Evolutionary conservation across 2,888 invertebrate genomes (phyloP).

Genomic region (Zygothrica quintamaculata): DNA sequence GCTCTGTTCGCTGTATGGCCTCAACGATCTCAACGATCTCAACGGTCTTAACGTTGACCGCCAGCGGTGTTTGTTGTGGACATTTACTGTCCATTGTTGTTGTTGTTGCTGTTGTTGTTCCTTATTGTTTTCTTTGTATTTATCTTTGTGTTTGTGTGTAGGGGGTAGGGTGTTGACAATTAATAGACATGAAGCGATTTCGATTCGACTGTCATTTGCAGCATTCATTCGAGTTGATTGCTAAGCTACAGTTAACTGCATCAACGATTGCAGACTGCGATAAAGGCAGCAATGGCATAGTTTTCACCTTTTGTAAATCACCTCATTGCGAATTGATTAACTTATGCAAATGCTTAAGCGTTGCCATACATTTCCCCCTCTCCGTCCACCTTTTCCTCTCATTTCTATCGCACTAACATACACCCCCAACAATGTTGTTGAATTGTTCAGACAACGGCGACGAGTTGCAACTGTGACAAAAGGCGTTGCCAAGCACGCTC

Average conservation of each 20-base stretch:
- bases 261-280: slow-evolving; percentile 52
- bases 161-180: slow-evolving; percentile 53
- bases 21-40: slow-evolving; percentile 32
- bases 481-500: slow-evolving; percentile 78
- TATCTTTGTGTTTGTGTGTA: slow-evolving; percentile 8
- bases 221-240: slow-evolving; percentile 58
- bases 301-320: slow-evolving; percentile 71
- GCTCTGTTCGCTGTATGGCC: no score
- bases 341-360: slow-evolving; percentile 79
- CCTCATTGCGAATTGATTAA: slow-evolving; percentile 81
- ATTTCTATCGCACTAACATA: slow-evolving; percentile 18
- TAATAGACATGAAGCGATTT: slow-evolving; percentile 60
- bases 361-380: slow-evolving; percentile 48
- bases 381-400: slow-evolving; percentile 1
- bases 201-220: slow-evolving; percentile 36
- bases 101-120: slow-evolving; percentile 24
- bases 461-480: slow-evolving; percentile 71
- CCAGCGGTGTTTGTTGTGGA: slow-evolving; percentile 45
- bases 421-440: slow-evolving; percentile 36
- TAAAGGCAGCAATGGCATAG: slow-evolving; percentile 48
- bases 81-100: slow-evolving; percentile 23
- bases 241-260: slow-evolving; percentile 64
- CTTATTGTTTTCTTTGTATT: slow-evolving; percentile 6
- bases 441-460: slow-evolving; percentile 17
- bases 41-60: slow-evolving; percentile 51